These are phyloP conservation scores for Henricia sp. DNA, from an alignment of 53 echinoderm and acorn worm species.

Conservation along the genomic window DNA sequence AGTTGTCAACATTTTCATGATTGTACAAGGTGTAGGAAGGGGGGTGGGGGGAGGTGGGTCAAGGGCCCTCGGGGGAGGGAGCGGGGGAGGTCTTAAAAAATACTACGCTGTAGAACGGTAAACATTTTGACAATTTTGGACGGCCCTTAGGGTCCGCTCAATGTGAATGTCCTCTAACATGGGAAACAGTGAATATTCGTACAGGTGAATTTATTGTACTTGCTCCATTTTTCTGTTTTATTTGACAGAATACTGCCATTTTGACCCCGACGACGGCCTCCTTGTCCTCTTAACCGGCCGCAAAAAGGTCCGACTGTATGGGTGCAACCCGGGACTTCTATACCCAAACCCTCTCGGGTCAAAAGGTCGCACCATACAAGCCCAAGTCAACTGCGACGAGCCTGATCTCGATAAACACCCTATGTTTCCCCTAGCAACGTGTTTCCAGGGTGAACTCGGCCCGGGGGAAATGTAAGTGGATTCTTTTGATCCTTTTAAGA, in stretches of 20 bases:
- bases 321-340: conserved; percentile 72
- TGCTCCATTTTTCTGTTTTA: background rate
- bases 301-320: conserved; percentile 77
- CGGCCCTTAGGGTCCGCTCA: too few species aligned
- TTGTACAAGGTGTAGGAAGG: too few species aligned
- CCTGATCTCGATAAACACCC: conserved; percentile 74
- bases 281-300: conserved; percentile 72
- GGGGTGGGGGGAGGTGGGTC: too few species aligned
- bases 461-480: conserved; percentile 88
- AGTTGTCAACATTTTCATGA: background rate
- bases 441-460: conserved; percentile 66
- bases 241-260: conserved; percentile 79
- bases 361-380: conserved; percentile 82
- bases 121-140: too few species aligned
- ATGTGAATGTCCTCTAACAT: too few species aligned
- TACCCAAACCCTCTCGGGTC: conserved; percentile 86
- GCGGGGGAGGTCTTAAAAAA: too few species aligned
- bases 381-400: conserved; percentile 81
- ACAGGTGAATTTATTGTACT: background rate
- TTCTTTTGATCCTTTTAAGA: too few species aligned
- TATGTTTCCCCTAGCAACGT: conserved; percentile 52
- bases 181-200: too few species aligned
- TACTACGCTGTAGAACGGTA: too few species aligned
- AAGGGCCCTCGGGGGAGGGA: background rate
- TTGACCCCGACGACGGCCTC: conserved; percentile 86